These are phyloP conservation scores for Anaspis maculata DNA, from an alignment of 2,888 invertebrate genomes.

Conservation along the genomic window DNA sequence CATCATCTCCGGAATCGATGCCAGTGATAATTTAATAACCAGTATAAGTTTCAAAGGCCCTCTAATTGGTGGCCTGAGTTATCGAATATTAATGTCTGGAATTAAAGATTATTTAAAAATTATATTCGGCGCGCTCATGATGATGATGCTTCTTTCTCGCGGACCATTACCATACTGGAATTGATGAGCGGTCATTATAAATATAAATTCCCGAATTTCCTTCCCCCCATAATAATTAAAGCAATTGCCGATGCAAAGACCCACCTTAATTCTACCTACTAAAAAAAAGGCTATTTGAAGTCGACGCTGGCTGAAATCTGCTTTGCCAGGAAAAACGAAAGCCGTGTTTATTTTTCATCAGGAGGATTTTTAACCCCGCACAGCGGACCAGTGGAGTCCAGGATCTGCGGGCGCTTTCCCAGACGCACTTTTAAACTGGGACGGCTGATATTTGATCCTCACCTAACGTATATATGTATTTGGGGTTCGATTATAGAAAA, in stretches of 20 bases:
- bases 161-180: too few relatives aligned
- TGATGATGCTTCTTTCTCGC: background rate
- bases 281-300: constrained; percentile 33
- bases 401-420: constrained; percentile 3
- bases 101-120: constrained; percentile 15
- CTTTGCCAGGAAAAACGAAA: constrained; percentile 32
- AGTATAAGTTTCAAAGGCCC: constrained; percentile 28
- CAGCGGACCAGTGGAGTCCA: constrained; percentile 24
- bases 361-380: constrained; percentile 38
- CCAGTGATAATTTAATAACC: constrained; percentile 31
- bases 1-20: constrained; percentile 14
- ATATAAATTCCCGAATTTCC: too few relatives aligned
- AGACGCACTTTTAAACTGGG: constrained; percentile 6
- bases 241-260: constrained; percentile 30
- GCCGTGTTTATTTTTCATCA: constrained; percentile 43
- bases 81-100: constrained; percentile 27
- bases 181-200: too few relatives aligned
- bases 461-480: constrained; percentile 37
- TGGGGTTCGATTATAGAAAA: constrained; percentile 41
- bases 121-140: background rate
- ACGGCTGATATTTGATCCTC: constrained; percentile 35
- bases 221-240: constrained; percentile 28
- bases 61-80: constrained; percentile 30
- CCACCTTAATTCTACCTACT: constrained; percentile 27
- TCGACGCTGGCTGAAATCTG: constrained; percentile 32